These are phyloP conservation scores for Lophotriccus pileatus DNA, from an alignment of 2,797 vertebrate species.

Conservation along the genomic window DNA sequence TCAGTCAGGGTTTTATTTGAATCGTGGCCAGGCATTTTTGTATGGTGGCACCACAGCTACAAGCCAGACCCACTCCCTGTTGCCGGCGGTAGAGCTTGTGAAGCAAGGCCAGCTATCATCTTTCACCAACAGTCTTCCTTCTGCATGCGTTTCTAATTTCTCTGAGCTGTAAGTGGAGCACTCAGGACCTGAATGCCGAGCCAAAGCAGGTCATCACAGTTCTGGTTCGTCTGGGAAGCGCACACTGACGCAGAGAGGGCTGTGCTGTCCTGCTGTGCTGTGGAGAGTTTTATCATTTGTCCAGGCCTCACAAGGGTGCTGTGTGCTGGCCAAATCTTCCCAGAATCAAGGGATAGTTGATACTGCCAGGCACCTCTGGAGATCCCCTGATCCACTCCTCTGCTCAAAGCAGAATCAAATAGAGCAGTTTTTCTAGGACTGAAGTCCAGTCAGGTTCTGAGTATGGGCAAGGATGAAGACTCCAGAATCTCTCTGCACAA, in stretches of 20 bases:
- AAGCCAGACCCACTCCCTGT: neutral
- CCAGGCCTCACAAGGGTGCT: neutral
- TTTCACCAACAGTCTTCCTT: neutral
- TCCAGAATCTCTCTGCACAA: neutral
- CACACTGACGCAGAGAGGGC: accelerated
- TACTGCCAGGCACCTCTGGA: neutral
- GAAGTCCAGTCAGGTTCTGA: neutral
- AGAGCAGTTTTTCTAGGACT: neutral
- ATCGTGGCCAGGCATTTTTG: neutral
- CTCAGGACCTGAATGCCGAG: neutral
- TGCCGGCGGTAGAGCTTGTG: neutral
- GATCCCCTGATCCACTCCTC: neutral
- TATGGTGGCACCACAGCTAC: neutral
- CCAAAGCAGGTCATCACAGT: neutral
- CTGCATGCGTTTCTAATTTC: neutral
- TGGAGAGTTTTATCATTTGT: neutral
- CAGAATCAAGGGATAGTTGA: neutral
- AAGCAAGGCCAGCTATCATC: neutral
- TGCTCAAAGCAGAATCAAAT: neutral
- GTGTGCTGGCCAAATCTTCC: neutral
- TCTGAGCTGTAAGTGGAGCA: neutral
- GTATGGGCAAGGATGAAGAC: neutral
- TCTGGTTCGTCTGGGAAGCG: neutral
- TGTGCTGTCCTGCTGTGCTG: neutral
- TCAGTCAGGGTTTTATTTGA: neutral